Base-by-base conservation (phyloP, 2,888 invertebrate genomes). In the Camptogramma bilineatum region DNA sequence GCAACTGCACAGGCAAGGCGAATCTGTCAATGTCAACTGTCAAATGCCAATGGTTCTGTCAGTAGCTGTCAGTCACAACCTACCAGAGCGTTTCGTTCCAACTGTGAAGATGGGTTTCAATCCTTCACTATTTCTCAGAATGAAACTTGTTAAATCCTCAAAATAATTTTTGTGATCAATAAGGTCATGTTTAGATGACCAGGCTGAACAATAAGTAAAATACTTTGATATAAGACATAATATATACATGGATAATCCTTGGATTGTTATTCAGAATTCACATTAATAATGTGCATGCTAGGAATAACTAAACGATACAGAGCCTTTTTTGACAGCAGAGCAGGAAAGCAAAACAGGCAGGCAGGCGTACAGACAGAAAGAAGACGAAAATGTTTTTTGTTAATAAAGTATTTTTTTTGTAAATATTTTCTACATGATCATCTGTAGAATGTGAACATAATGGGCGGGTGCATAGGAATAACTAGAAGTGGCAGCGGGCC, bases 401-500 rank as follows among this genome's bases (percentile, higher is more conserved):
- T 87, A 52, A 31, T 52, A 87, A 46, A 55, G 80, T 82, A 84
- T 82, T 85, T 87, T 89, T 88, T 87, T 90, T 88, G 86, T 88
- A 88, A 88, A 90, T 90, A 88, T 85, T 85, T 85, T 80, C 72
- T 86, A 87, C 84, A 87, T 84, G 82, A 81, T 72, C 70, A 73
- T 84, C 81, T 84, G 76, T 87, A 92, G 87, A 93, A 94, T 93
- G 92, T 91, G 87, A 93, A 90, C 94, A 96, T 91, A 93, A 97
- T 97, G 97, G 97, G 97, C 90, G 97, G 97, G 87, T 97, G 97
- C 94, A 96, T 97, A 94, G 97, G 97, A 89, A 95, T 96, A 89
- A 96, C 96, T 86, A 95, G 96, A 88, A 95, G 95, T 86, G 95
- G 97, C 90, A 96, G 96, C 92, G 96, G 96, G 86, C 96, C 96